Evolutionary conservation across 2,797 vertebrate species (phyloP).

Genomic region (Falco biarmicus): DNA sequence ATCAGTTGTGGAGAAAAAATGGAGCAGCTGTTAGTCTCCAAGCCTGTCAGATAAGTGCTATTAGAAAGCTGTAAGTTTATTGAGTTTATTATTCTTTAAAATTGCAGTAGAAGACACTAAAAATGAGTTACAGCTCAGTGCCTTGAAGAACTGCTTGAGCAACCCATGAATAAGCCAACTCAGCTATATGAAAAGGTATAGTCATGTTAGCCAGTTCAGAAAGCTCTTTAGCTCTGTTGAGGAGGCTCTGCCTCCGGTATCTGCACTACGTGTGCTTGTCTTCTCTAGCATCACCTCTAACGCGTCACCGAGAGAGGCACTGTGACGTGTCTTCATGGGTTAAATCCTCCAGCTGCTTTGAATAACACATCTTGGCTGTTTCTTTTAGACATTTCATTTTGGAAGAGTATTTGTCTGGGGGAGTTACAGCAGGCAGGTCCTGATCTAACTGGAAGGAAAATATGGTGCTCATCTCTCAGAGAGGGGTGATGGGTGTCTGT

Average conservation of each 20-base stretch:
- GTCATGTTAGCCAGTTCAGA: background rate
- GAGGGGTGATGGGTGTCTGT: background rate
- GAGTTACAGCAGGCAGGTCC: background rate
- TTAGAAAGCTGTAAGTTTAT: background rate
- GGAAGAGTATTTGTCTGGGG: background rate
- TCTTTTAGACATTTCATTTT: background rate
- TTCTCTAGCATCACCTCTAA: background rate
- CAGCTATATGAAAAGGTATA: background rate
- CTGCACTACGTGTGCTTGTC: background rate
- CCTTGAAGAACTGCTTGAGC: background rate
- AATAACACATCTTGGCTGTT: background rate
- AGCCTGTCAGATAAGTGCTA: background rate
- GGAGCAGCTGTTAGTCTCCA: background rate
- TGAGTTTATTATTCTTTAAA: slow-evolving; percentile 1
- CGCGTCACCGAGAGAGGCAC: background rate
- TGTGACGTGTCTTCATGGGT: background rate
- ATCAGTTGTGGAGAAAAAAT: background rate
- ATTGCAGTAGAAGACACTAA: background rate
- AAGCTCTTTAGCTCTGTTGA: background rate
- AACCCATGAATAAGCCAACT: background rate
- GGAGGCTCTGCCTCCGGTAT: background rate
- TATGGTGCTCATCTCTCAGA: background rate
- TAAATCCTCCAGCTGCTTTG: background rate
- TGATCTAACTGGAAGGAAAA: background rate
- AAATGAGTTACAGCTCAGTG: background rate